A percentile compares a stretch with the other conserved stretches of the same genome.
These are phyloP conservation scores for Adelognathus sp. DNA, from an alignment of 2,888 invertebrate genomes.

Conservation along the genomic window DNA sequence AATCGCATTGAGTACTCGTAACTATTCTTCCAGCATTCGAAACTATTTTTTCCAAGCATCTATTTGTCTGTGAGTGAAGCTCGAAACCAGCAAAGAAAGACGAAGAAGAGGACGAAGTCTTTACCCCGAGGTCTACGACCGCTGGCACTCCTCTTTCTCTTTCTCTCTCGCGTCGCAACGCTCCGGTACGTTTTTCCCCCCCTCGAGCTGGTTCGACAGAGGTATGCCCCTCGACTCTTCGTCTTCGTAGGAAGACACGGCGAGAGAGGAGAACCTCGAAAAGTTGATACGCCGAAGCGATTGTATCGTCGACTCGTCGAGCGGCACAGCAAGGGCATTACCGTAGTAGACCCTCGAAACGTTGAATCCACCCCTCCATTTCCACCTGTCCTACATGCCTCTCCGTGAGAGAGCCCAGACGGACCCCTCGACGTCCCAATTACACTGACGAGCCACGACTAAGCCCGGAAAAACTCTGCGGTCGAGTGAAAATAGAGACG, in stretches of 20 bases:
- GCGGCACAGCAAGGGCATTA: background rate
- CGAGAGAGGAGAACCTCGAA: constrained; percentile 22
- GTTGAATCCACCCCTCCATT: constrained; percentile 10
- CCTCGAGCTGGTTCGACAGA: constrained; percentile 35
- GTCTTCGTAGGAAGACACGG: constrained; percentile 1
- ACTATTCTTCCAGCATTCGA: too few relatives aligned
- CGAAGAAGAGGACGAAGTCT: constrained; percentile 26
- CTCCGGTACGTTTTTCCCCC: constrained; percentile 35
- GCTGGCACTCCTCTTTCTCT: constrained; percentile 30
- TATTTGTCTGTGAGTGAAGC: too few relatives aligned
- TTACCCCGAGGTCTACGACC: constrained; percentile 58
- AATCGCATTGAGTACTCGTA: too few relatives aligned
- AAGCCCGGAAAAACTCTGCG: constrained; percentile 8
- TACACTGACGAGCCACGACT: constrained; percentile 8
- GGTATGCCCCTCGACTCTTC: constrained; percentile 11
- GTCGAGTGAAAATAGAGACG: background rate
- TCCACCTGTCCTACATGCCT: constrained; percentile 37
- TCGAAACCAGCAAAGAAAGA: constrained; percentile 2
- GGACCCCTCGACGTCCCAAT: constrained; percentile 29
- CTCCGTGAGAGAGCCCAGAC: background rate
- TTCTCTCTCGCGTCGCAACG: constrained; percentile 13
- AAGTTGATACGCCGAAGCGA: constrained; percentile 42
- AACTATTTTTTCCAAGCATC: too few relatives aligned
- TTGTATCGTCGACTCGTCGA: constrained; percentile 10
- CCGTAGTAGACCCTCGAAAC: constrained; percentile 7